Evolutionary conservation across 2,888 invertebrate genomes (phyloP), one percentile per base, ranked within the genome.

Genomic region (Mythimna pallens): DNA sequence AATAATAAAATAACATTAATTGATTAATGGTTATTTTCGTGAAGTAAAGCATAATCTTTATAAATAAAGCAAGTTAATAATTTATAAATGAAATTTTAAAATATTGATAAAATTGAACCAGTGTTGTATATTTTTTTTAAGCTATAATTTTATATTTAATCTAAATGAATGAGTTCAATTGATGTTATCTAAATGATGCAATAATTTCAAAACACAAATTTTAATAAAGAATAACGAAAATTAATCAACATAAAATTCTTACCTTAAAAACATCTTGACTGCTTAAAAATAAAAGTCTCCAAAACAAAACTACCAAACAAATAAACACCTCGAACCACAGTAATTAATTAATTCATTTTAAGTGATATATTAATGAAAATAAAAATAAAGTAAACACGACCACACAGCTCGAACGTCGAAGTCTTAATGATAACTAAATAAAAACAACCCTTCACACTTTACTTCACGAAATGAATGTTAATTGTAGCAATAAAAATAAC

Each of bases 391-490:
- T 79, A 88, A 92, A 92, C 93, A 94, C 94, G 95, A 94, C 95
- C 94, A 94, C 95, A 95, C 94, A 93, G 90, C 89, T 88, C 87
- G 92, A 92, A 90, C 76, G 92, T 86, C 88, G 86, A 92, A 92
- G 91, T 92, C 86, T 88, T 92, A 94, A 95, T 95, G 94, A 94
- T 93, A 89, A 89, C 89, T 93, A 88, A 94, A 94, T 93, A 92
- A 92, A 89, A 92, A 94, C 93, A 93, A 93, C 93, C 95, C 95
- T 94, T 92, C 90, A 90, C 92, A 93, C 92, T 88, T 90, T 93
- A 93, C 92, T 91, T 92, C 94, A 95, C 94, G 92, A 93, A 92
- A 93, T 92, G 92, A 93, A 92, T 92, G 93, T 94, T 93, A 95
- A 93, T 91, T 91, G 90, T 85, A 90, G 89, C 92, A 90, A 93